phyloP scores from a whole-genome alignment of 37 sponge, comb jelly and placozoan genomes.

The Hexactinellida sp. region DNA sequence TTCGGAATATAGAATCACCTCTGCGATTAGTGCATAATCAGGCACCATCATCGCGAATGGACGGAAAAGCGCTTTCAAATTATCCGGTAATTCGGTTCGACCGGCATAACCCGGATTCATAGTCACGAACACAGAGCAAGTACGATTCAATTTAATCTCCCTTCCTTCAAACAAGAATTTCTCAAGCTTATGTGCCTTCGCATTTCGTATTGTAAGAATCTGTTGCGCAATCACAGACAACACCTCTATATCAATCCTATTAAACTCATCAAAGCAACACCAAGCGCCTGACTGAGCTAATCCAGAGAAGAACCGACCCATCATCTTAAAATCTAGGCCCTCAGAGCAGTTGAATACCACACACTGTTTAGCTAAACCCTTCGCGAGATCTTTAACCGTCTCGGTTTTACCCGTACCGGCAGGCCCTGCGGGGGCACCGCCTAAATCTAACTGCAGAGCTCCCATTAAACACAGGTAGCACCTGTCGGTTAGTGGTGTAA shows the following conservation, averaged over 20 bases:
- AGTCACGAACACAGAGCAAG: constrained; percentile 92
- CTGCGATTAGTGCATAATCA: constrained; percentile 96
- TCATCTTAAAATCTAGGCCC: constrained; percentile 93
- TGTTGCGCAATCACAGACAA: constrained; percentile 98
- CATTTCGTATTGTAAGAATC: constrained; percentile 86
- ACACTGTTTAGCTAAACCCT: constrained; percentile 94
- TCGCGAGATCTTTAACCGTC: constrained; percentile 87
- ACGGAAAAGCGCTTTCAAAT: constrained; percentile 93
- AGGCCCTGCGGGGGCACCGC: constrained; percentile 97
- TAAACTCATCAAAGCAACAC: constrained; percentile 99
- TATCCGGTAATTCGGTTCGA: constrained; percentile 93
- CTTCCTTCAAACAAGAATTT: constrained; percentile 92
- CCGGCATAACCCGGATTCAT: constrained; percentile 99
- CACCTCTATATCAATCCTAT: constrained; percentile 97
- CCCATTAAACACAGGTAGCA: constrained; percentile 98
- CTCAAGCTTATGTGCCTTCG: constrained; percentile 66
- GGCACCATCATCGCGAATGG: constrained; percentile 99
- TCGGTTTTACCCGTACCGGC: constrained; percentile 99
- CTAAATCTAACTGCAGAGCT: constrained; percentile 90
- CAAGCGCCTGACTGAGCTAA: constrained; percentile 95
- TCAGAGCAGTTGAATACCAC: constrained; percentile 99
- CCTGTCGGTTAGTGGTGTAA: constrained; percentile 95
- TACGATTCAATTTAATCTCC: constrained; percentile 80
- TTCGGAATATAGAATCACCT: constrained; percentile 96
- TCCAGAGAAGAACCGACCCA: constrained; percentile 99